Evolutionary conservation across 2,888 invertebrate species (phyloP), one percentile per base, ranked within the genome.

Genomic region (Chouioia cunea): DNA sequence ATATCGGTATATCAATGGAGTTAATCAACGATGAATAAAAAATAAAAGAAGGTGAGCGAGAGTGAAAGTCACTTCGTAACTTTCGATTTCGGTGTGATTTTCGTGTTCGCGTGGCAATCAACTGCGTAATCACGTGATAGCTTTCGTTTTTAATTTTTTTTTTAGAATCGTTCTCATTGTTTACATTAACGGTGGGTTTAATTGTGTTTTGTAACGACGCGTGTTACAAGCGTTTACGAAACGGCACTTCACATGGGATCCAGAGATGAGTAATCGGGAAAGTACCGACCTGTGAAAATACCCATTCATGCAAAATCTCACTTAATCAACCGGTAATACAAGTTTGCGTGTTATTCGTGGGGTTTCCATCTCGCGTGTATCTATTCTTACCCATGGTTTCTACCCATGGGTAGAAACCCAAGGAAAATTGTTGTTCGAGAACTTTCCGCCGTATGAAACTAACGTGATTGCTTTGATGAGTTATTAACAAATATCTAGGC

Each of bases 11-110:
- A 15, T n/a, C 15, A 47, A 16, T 36, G 36, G 36, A 10, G 2
- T 36, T 1, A 36, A 36, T 36, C 36, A 10, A 36, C 12, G 36
- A 36, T 36, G 36, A 36, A 36, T 36, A 36, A 36, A 36, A 36
- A 36, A 36, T 36, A 36, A 36, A 36, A 36, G 36, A 36, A 36
- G 36, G 36, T n/a, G 18, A 52, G 66, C 62, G 44, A 66, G 62
- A 22, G 71, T 71, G 71, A 71, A 71, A 71, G 71, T 71, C 46
- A 57, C 50, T 66, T 66, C 57, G 52, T 65, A 65, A 70, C 59
- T 70, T 23, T 54, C 48, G 59, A 65, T 70, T 70, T 70, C 54
- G 59, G 54, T 58, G 15, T 16, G 59, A 59, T 70, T 65, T 65
- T 70, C 36, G 58, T 43, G 23, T n/a, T n/a, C 64, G 16, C 47